Base-by-base conservation (phyloP, 2,797 vertebrate species). In the Schizopygopsis pylzovi region DNA sequence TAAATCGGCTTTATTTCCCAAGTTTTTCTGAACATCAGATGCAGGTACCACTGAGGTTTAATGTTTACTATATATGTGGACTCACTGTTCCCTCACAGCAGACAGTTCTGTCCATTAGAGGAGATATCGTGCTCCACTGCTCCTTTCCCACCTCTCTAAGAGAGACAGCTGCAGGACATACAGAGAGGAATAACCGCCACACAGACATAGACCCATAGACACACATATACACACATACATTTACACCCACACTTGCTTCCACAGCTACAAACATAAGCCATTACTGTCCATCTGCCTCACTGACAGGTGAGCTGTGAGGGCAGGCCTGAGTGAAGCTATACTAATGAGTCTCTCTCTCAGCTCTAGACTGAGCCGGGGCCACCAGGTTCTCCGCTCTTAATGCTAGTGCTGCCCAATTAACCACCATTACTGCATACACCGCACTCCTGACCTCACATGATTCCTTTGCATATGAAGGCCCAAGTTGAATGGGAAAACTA, bases 231-330 rank as follows among this genome's bases (percentile, higher is more conserved):
- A 82, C 89, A 88, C 73, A 87, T 70, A 85, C 83, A 79, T 73
- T 72, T 82, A 81, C 79, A 86, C 61, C 52, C 73, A 77, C 79
- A 84, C 85, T 81, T 82, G 85, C 86, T 84, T 83, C 87, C 70
- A 81, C 85, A 82, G 76, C 88, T 87, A 84, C 84, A 84, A 84
- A 88, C 88, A 87, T 75, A 63, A 59, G 85, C 68, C 87, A 73
- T 79, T 86, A 79, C 84, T 87, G 89, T 87, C 84, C 86, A 84
- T 90, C 87, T 88, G 87, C 78, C 81, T 86, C 63, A 63, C 78
- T 84, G 87, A 83, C 82, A 88, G 85, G 81, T 65, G 33, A 88
- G 77, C 45, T n/a, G 45, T 84, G 73, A 82, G 65, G 65, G 81
- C 80, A 79, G 78, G 84, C n/a, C 78, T 85, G 84, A 85, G 68